A percentile compares a stretch with the other conserved stretches of the same genome.
phyloP scores from a whole-genome alignment of 37 sponge, comb jelly and placozoan genomes.

The Sycon ciliatum region DNA sequence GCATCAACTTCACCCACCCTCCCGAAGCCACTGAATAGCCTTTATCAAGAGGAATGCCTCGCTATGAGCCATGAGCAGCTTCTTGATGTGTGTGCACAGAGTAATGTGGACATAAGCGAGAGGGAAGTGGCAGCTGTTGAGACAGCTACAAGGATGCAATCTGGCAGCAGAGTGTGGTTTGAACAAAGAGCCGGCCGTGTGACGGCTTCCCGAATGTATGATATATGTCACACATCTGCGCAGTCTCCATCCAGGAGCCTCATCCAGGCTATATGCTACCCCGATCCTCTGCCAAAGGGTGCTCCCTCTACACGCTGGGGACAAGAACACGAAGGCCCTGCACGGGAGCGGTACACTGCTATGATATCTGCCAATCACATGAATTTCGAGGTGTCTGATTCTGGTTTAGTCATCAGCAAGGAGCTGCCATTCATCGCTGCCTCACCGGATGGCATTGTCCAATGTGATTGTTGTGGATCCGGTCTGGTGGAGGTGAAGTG shows the following conservation, averaged over 20 bases:
- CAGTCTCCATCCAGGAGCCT: conserved; percentile 42
- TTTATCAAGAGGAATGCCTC: conserved; percentile 14
- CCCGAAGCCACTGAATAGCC: conserved; percentile 27
- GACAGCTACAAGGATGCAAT: conserved; percentile 23
- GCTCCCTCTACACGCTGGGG: conserved; percentile 38
- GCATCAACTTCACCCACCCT: conserved; percentile 15
- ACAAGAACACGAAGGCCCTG: conserved; percentile 34
- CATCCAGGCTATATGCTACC: conserved; percentile 39
- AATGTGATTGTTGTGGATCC: conserved; percentile 36
- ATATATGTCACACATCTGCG: conserved; percentile 11
- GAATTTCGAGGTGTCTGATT: neutral
- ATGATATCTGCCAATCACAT: neutral
- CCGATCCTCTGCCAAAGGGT: too few relatives aligned
- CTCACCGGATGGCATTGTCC: conserved; percentile 36
- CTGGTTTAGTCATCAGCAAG: conserved; percentile 27
- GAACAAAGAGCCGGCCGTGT: conserved; percentile 49
- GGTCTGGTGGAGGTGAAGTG: conserved; percentile 51
- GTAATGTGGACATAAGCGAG: too few relatives aligned
- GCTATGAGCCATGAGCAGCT: conserved; percentile 29
- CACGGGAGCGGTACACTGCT: conserved; percentile 15
- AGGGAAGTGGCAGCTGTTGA: conserved; percentile 27
- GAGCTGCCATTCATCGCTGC: conserved; percentile 36
- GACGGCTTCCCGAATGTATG: conserved; percentile 36
- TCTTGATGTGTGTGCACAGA: conserved; percentile 11
- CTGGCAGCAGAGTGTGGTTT: conserved; percentile 34